These are phyloP conservation scores for Caprella mutica DNA, from an alignment of 2,888 invertebrate species.

Conservation along the genomic window DNA sequence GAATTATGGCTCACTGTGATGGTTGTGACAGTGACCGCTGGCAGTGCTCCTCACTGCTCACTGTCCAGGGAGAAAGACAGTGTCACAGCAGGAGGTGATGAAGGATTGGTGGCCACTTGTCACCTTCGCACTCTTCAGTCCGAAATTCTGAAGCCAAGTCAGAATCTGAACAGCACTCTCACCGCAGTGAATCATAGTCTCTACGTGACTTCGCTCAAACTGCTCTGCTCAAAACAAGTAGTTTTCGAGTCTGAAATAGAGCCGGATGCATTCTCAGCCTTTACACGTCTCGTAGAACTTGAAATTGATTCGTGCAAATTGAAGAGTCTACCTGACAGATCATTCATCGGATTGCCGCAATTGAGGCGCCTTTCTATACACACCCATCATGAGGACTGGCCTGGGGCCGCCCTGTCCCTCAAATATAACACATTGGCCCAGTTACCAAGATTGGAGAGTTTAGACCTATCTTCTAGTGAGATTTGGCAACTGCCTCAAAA, in stretches of 20 bases:
- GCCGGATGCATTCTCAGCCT: conserved; percentile 23
- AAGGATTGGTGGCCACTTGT: conserved; percentile 21
- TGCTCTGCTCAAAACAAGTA: conserved; percentile 26
- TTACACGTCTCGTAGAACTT: conserved; percentile 26
- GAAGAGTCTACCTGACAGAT: conserved; percentile 21
- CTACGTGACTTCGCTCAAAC: conserved; percentile 22
- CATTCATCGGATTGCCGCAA: conserved; percentile 22
- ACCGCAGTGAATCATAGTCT: conserved; percentile 18
- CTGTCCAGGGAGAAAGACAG: conserved; percentile 23
- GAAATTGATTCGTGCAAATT: conserved; percentile 26
- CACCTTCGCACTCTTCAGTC: conserved; percentile 23
- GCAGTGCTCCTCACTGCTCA: conserved; percentile 24
- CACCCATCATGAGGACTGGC: conserved; percentile 33
- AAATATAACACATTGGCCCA: conserved; percentile 19
- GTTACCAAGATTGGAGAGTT: conserved; percentile 26
- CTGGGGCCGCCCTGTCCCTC: conserved; percentile 22
- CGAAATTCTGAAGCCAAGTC: conserved; percentile 16
- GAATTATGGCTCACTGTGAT: no score
- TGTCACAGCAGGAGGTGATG: conserved; percentile 22
- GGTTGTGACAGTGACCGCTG: no score
- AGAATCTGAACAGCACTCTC: conserved; percentile 18
- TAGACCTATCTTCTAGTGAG: conserved; percentile 34
- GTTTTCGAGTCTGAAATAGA: conserved; percentile 29
- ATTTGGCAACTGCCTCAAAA: conserved; percentile 36
- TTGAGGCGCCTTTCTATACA: conserved; percentile 21